Percentiles rank a stretch among this genome's conserved stretches.
Conservation (phyloP, 2,797 vertebrate genomes). For the Momotus momota region DNA sequence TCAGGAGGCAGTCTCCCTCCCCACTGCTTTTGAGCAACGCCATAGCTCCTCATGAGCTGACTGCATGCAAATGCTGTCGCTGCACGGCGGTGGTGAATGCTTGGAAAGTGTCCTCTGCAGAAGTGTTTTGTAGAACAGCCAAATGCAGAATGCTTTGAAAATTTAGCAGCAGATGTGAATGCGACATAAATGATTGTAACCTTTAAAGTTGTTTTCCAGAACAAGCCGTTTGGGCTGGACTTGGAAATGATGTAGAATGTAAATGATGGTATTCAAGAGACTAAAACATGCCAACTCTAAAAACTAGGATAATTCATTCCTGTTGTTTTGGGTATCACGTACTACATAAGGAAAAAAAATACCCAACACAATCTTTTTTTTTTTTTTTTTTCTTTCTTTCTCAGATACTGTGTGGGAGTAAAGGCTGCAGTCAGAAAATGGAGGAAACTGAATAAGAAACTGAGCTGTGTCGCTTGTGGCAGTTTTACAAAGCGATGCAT, state of each 20-base stretch:
- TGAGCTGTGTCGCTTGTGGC: not conserved
- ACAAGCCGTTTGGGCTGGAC: not conserved
- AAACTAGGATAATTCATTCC: conserved; percentile 9
- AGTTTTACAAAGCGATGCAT: not conserved
- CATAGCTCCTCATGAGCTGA: not conserved
- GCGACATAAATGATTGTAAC: not conserved
- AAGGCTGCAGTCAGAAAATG: not conserved
- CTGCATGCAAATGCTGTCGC: not conserved
- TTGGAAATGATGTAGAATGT: not conserved
- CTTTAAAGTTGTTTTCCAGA: conserved; percentile 22
- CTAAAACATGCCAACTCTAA: not conserved
- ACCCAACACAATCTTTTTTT: no score
- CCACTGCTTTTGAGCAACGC: not conserved
- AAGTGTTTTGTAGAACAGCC: not conserved
- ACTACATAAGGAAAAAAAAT: not conserved
- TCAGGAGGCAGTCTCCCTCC: conserved; percentile 5
- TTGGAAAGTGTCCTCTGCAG: not conserved
- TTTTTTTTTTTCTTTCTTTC: not conserved
- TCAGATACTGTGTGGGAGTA: not conserved
- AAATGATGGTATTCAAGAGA: not conserved
- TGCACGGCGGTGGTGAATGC: not conserved
- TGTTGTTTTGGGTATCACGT: conserved; percentile 14
- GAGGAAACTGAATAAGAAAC: not conserved
- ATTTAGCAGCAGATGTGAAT: not conserved
- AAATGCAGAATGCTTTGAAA: not conserved